Evolutionary conservation across 2,797 vertebrate genomes (phyloP).

Genomic region (Sebastolobus altivelis): DNA sequence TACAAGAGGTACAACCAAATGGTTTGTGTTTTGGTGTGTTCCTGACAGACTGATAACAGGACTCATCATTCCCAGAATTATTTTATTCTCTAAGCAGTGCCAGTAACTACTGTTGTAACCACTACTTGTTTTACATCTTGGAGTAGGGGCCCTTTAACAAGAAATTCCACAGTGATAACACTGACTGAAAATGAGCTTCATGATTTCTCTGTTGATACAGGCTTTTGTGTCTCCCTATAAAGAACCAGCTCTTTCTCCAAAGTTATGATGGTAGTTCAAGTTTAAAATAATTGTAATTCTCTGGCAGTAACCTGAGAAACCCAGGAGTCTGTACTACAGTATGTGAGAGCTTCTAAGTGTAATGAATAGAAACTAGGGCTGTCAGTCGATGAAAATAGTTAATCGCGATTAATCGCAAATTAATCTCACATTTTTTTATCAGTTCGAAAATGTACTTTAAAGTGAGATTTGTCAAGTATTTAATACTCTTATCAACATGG

Average conservation of each 20-base stretch:
- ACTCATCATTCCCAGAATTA: constrained; percentile 33
- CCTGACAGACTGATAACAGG: constrained; percentile 30
- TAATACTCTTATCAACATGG: too few relatives aligned
- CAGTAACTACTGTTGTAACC: constrained; percentile 38
- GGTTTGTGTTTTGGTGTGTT: not conserved
- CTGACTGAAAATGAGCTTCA: constrained; percentile 4
- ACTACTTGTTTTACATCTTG: constrained; percentile 18
- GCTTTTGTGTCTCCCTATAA: not conserved
- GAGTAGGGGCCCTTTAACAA: not conserved
- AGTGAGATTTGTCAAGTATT: too few relatives aligned
- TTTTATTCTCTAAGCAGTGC: constrained; percentile 17
- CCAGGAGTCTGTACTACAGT: not conserved
- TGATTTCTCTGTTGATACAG: constrained; percentile 11
- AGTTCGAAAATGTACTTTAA: too few relatives aligned
- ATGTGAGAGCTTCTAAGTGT: not conserved
- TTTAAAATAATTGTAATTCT: constrained; percentile 23
- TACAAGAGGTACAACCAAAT: constrained; percentile 28
- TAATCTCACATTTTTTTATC: too few relatives aligned
- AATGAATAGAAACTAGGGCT: not conserved
- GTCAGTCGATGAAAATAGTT: too few relatives aligned
- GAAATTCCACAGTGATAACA: constrained; percentile 36
- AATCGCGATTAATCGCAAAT: too few relatives aligned
- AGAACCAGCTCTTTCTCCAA: not conserved
- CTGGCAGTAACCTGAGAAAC: constrained; percentile 13
- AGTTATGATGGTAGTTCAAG: constrained; percentile 13